phyloP scores from a whole-genome alignment of 2,888 invertebrate species.

The Argyresthia goedartella region DNA sequence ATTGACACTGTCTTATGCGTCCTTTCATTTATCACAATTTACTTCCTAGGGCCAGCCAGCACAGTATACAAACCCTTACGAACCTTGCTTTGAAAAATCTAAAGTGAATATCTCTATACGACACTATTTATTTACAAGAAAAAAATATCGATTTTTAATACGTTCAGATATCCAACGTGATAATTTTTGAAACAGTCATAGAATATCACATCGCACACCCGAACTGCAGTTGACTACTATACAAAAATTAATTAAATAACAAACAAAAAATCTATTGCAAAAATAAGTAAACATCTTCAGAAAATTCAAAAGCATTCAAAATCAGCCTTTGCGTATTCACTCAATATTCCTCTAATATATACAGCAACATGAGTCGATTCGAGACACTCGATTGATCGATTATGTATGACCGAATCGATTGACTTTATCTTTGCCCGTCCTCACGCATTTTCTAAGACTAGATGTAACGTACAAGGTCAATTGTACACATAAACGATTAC shows the following conservation, averaged over 20 bases:
- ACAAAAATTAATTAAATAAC: conserved; percentile 9
- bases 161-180: no score
- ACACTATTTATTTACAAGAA: not conserved
- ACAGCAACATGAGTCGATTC: not conserved
- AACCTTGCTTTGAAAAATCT: not conserved
- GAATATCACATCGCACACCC: no score
- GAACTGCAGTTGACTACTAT: not conserved
- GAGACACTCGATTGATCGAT: not conserved
- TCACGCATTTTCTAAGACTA: conserved; percentile 1
- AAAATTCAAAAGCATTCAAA: conserved; percentile 24
- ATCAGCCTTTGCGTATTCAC: conserved; percentile 46
- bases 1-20: conserved; percentile 16
- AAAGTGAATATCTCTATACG: not conserved
- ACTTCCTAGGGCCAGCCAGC: conserved; percentile 4
- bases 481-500: not conserved
- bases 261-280: conserved; percentile 14
- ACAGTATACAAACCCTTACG: not conserved
- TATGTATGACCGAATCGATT: no score
- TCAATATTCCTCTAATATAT: no score
- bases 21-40: conserved; percentile 14
- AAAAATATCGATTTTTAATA: no score
- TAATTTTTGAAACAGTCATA: no score
- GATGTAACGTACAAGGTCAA: conserved; percentile 3
- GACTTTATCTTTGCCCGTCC: not conserved
- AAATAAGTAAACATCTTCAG: conserved; percentile 16